phyloP scores from a whole-genome alignment of 2,888 invertebrate species.

The Phengaris arion region DNA sequence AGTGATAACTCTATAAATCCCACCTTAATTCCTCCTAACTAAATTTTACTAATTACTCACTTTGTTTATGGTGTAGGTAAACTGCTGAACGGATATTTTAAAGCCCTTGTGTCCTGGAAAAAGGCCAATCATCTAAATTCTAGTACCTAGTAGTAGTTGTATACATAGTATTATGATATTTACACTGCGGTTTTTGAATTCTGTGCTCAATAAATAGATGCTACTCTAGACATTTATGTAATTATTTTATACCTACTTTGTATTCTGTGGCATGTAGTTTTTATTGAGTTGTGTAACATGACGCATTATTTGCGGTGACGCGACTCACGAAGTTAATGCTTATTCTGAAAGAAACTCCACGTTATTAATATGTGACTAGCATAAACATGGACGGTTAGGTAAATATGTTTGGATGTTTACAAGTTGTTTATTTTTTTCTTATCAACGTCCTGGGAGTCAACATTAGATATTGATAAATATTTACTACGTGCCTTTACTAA shows the following conservation, averaged over 20 bases:
- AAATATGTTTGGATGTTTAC: constrained; percentile 14
- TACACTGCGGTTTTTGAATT: no score
- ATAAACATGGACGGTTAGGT: neutral
- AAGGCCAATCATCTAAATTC: no score
- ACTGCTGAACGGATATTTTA: no score
- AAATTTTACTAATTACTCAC: neutral
- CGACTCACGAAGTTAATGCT: neutral
- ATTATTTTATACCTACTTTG: neutral
- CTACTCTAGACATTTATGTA: neutral
- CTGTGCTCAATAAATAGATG: no score
- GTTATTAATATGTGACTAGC: neutral
- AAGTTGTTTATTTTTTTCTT: constrained; percentile 3
- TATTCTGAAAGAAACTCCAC: neutral
- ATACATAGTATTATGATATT: no score
- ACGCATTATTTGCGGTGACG: neutral
- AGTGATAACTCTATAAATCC: neutral
- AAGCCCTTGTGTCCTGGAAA: no score
- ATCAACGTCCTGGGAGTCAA: neutral
- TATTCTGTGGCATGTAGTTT: neutral
- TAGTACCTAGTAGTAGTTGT: no score
- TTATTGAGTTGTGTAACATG: constrained; percentile 10
- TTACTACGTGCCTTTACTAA: neutral
- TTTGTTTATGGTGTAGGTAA: neutral
- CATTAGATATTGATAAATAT: no score
- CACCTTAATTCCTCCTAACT: neutral